Evolutionary conservation across 53 echinoderm and acorn worm species (phyloP).

Genomic region (Patiria pectinifera): DNA sequence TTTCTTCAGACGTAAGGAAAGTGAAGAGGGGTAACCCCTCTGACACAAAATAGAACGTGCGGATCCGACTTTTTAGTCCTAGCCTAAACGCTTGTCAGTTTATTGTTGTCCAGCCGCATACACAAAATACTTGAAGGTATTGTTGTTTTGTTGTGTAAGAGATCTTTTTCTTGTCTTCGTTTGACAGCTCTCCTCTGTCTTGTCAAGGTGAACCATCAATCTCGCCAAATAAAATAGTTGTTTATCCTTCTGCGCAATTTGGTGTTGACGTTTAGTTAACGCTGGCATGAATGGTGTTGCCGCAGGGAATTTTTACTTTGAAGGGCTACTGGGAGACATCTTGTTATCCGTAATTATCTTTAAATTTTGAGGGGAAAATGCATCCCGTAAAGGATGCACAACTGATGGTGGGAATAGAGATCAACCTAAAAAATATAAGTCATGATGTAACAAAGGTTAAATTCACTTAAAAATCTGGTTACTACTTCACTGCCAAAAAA

Average conservation of each 20-base stretch:
- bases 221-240: background rate
- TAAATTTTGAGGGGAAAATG: background rate
- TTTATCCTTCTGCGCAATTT: background rate
- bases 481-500: too few relatives aligned
- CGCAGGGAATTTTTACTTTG: background rate
- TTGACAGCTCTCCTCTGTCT: background rate
- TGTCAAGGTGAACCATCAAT: constrained; percentile 1
- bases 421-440: too few relatives aligned
- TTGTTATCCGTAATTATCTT: background rate
- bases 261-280: background rate
- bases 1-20: background rate
- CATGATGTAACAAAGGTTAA: too few relatives aligned
- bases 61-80: background rate
- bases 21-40: background rate
- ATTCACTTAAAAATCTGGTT: too few relatives aligned
- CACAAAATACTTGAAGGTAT: background rate
- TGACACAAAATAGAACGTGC: background rate
- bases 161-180: background rate
- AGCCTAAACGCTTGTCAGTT: background rate
- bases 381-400: too few relatives aligned
- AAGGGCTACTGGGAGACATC: background rate
- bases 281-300: background rate
- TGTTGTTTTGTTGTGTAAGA: background rate
- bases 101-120: too few relatives aligned
- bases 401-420: too few relatives aligned